Evolutionary conservation across 2,888 invertebrate species (phyloP), one percentile per base, ranked within the genome.

Genomic region (Osmoderma eremita): DNA sequence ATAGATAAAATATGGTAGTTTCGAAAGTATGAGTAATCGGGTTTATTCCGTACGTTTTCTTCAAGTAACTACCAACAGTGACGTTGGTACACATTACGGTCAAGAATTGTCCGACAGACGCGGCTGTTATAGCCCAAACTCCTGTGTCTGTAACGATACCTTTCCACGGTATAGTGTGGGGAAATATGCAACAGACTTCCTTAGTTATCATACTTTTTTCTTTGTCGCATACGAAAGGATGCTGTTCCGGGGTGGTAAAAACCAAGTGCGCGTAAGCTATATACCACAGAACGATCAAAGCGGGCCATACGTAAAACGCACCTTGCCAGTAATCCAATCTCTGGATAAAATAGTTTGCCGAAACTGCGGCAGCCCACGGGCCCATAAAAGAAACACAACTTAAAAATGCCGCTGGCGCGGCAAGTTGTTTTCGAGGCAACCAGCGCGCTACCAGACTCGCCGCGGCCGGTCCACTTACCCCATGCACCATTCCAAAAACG

Each of bases 391-490:
- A 18, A 1, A 38, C 65, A 15, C 54, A 18, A 36, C 36, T 54
- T 0, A 20, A 30, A 5, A 53, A 12, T 2, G 41, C 18, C n/a
- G 36, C 36, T n/a, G 38, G 24, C 4, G 17, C 6, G 0, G 67
- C 22, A 8, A 49, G 5, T 13, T 15, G 18, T 6, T 24, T 51
- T 15, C 5, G 18, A 3, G 67, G 62, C 18, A 51, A 24, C 67
- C 67, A 67, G 18, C 41, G 50, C 36, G 67, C 42, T 10, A 67
- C 17, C 6, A 67, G 18, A 15, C 22, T 67, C 13, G 17, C 50
- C 2, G 45, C 13, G 1, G 54, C 42, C 2, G 67, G 67, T 24
- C 39, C 22, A 24, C 36, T 38, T 8, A 45, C 12, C 15, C 67
- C 67, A 15, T 30, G 41, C 17, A 49, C 5, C 4, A 42, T n/a